Percentiles rank a stretch among this genome's conserved stretches.
Conservation (phyloP, 2,113 vertebrate species). For the Bufo bufo region DNA sequence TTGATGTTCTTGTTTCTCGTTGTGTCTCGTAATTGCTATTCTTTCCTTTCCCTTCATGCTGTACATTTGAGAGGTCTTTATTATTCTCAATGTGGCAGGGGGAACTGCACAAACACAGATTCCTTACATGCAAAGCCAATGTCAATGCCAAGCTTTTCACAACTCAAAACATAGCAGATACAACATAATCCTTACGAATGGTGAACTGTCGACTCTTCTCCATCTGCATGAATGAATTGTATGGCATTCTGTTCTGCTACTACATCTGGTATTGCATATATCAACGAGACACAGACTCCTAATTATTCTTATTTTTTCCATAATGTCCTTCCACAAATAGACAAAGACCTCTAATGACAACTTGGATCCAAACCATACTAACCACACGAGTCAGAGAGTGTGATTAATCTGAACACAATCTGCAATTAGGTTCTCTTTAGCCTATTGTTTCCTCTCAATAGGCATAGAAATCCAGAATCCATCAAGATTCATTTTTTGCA, state of each 20-base stretch:
- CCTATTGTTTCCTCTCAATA: not conserved
- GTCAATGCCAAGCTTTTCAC: not conserved
- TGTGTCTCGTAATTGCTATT: not conserved
- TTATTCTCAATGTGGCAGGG: not conserved
- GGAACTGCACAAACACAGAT: not conserved
- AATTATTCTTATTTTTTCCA: not conserved
- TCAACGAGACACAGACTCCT: not conserved
- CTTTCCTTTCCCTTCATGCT: not conserved
- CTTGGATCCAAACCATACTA: slow-evolving; percentile 30
- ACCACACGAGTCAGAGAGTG: not conserved
- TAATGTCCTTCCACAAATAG: slow-evolving; percentile 2
- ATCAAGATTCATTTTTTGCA: not conserved
- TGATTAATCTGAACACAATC: slow-evolving; percentile 21
- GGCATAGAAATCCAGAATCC: slow-evolving; percentile 15
- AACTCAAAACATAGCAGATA: not conserved
- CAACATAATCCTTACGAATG: not conserved
- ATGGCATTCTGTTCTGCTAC: not conserved
- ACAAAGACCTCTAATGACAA: slow-evolving; percentile 47
- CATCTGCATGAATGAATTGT: not conserved
- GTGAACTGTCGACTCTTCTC: not conserved
- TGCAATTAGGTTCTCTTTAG: slow-evolving; percentile 33
- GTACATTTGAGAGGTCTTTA: not conserved
- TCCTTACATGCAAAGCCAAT: not conserved
- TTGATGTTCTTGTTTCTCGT: not conserved
- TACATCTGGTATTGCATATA: not conserved